These are phyloP conservation scores for Onthophagus taurus DNA, from an alignment of 1,140 invertebrate species.

Conservation along the genomic window DNA sequence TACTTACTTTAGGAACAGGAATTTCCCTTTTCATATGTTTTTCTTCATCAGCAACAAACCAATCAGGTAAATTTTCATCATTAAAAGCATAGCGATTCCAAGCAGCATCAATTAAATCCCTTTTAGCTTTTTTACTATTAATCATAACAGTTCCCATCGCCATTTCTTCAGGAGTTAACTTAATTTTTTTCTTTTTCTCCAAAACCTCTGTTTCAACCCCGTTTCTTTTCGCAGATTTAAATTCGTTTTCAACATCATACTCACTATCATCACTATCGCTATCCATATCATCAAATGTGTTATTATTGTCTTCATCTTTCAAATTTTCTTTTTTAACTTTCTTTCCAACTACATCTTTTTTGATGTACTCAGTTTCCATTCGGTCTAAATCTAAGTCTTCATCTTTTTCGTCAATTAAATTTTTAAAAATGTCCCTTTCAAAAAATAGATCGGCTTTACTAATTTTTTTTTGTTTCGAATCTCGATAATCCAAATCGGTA, in stretches of 20 bases:
- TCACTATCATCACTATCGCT: slow-evolving; percentile 37
- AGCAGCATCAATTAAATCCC: slow-evolving; percentile 76
- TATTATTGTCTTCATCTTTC: slow-evolving; percentile 23
- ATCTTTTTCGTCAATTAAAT: slow-evolving; percentile 72
- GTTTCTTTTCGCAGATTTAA: slow-evolving; percentile 18
- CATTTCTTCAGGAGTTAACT: slow-evolving; percentile 75
- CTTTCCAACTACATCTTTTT: slow-evolving; percentile 48
- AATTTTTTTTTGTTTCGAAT: slow-evolving; percentile 58
- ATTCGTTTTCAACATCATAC: slow-evolving; percentile 50
- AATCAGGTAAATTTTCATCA: slow-evolving; percentile 85
- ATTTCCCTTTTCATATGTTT: slow-evolving; percentile 75
- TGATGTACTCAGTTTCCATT: slow-evolving; percentile 61
- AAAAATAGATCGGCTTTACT: slow-evolving; percentile 84
- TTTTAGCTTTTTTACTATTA: slow-evolving; percentile 73
- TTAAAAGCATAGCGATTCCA: slow-evolving; percentile 88
- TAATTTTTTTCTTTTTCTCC: slow-evolving; percentile 40
- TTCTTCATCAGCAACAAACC: slow-evolving; percentile 93
- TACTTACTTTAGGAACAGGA: slow-evolving; percentile 63
- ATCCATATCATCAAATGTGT: slow-evolving; percentile 23
- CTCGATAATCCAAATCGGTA: slow-evolving; percentile 70
- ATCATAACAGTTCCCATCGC: slow-evolving; percentile 79
- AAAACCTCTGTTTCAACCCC: slow-evolving; percentile 44
- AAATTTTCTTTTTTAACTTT: slow-evolving; percentile 18
- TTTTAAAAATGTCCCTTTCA: slow-evolving; percentile 79
- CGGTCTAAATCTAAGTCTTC: slow-evolving; percentile 81